Evolutionary conservation across 1,140 invertebrate species (phyloP).

Genomic region (Papilio dardanus): DNA sequence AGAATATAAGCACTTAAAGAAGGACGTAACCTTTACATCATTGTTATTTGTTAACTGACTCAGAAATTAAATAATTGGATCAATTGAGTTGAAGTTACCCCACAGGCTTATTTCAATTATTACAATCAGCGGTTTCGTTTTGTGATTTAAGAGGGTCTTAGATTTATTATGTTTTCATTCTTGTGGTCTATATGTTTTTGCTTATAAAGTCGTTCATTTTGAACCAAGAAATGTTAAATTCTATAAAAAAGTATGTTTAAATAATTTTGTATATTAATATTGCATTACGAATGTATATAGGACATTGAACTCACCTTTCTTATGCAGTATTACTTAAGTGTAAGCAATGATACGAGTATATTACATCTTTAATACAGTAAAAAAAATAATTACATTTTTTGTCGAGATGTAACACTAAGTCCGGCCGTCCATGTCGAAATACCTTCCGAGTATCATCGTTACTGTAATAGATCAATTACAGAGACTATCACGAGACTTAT

Average conservation of each 20-base stretch:
- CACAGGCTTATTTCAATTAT: not conserved
- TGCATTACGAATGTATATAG: not conserved
- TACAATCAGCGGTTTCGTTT: not conserved
- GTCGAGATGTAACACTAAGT: conserved; percentile 12
- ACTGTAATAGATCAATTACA: not conserved
- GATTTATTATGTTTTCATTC: not conserved
- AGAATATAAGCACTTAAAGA: not conserved
- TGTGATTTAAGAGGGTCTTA: not conserved
- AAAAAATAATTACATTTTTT: conserved; percentile 27
- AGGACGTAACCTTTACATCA: not conserved
- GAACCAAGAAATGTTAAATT: not conserved
- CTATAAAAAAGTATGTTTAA: not conserved
- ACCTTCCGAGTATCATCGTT: conserved; percentile 3
- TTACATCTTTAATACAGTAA: conserved; percentile 14
- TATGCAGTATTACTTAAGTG: not conserved
- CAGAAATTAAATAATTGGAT: not conserved
- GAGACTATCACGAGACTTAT: not conserved
- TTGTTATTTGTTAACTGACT: not conserved
- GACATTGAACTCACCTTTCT: not conserved
- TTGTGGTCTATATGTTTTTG: not conserved
- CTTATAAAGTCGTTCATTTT: not conserved
- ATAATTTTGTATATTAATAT: too few species aligned
- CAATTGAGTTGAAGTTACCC: not conserved
- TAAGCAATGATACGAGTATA: not conserved
- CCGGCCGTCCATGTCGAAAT: conserved; percentile 19